Conservation (phyloP, 2,797 vertebrate genomes). For the Podarcis siculus region DNA sequence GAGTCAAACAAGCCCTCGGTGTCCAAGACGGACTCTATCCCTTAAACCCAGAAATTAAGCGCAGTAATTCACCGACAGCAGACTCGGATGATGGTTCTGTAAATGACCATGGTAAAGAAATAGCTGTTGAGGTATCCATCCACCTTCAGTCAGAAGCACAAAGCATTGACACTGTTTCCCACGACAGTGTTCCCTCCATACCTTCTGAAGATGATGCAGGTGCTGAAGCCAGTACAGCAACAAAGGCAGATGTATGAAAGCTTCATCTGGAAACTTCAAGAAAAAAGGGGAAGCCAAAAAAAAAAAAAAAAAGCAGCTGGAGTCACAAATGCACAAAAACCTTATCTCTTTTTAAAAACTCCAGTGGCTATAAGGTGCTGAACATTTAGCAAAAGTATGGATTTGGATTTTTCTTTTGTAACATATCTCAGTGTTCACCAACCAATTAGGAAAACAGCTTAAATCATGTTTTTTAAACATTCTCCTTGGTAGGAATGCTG, state of each 20-base stretch:
- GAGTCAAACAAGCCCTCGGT: constrained; percentile 70
- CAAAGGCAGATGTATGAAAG: constrained; percentile 25
- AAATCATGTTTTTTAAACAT: constrained; percentile 23
- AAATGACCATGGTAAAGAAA: constrained; percentile 79
- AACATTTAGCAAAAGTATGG: constrained; percentile 38
- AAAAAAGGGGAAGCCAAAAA: constrained; percentile 33
- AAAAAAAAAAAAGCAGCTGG: constrained; percentile 40
- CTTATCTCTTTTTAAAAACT: constrained; percentile 21
- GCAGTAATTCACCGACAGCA: constrained; percentile 76
- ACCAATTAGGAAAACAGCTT: constrained; percentile 14
- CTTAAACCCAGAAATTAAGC: constrained; percentile 68
- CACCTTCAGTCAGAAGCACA: constrained; percentile 79
- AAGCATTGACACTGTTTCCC: constrained; percentile 78
- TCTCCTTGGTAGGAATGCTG: not conserved
- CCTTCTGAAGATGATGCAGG: constrained; percentile 67
- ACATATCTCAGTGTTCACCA: constrained; percentile 36
- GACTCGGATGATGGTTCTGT: constrained; percentile 77
- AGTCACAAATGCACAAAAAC: constrained; percentile 44
- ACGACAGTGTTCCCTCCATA: constrained; percentile 73
- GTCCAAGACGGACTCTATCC: constrained; percentile 70
- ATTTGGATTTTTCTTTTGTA: constrained; percentile 47
- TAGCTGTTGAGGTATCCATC: constrained; percentile 83
- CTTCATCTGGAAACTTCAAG: constrained; percentile 20
- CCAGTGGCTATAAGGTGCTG: constrained; percentile 56
- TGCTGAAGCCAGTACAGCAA: constrained; percentile 50